Evolutionary conservation across 1,140 invertebrate species (phyloP).

Genomic region (Forficula auricularia): DNA sequence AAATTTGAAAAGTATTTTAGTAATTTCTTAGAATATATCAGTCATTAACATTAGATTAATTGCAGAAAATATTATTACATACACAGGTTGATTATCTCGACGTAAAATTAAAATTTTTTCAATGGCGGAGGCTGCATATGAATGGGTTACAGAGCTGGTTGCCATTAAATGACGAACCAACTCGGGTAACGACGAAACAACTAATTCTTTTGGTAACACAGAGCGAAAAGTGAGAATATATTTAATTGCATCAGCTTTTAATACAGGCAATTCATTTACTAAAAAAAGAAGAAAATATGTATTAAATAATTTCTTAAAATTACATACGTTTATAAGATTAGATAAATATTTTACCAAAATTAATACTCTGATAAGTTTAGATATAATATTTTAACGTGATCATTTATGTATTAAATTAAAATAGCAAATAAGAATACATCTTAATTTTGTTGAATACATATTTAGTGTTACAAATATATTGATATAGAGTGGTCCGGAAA

Average conservation of each 20-base stretch:
- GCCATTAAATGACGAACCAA: constrained; percentile 54
- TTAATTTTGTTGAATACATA: too few relatives aligned
- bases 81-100: constrained; percentile 34
- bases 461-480: too few relatives aligned
- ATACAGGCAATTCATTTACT: constrained; percentile 75
- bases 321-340: neutral
- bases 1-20: too few relatives aligned
- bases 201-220: constrained; percentile 59
- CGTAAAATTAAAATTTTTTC: constrained; percentile 73
- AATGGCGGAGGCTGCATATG: constrained; percentile 79
- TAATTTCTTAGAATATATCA: too few relatives aligned
- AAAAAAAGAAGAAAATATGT: constrained; percentile 24
- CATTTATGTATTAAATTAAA: too few relatives aligned
- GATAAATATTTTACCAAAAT: neutral
- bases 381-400: too few relatives aligned
- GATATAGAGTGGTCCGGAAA: too few relatives aligned
- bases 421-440: too few relatives aligned
- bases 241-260: constrained; percentile 91
- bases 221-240: constrained; percentile 91
- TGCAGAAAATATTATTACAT: constrained; percentile 19
- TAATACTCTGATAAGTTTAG: too few relatives aligned
- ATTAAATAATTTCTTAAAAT: too few relatives aligned
- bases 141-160: constrained; percentile 75
- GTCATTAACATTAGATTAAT: too few relatives aligned
- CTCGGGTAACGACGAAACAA: constrained; percentile 55